These are phyloP conservation scores for Parnassius glacialis DNA, from an alignment of 2,888 invertebrate species.

Conservation along the genomic window DNA sequence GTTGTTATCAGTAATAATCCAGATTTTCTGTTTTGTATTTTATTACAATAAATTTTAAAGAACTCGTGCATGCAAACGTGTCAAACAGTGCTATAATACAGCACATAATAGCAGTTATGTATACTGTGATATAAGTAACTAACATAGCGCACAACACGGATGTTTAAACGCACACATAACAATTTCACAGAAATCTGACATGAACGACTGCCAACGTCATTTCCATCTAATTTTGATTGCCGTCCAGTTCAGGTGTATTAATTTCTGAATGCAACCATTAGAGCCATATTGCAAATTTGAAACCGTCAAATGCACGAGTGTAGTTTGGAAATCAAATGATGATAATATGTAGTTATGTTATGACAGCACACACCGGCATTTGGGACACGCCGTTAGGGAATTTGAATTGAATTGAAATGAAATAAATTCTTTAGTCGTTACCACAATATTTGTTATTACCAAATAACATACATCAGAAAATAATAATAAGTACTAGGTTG, in stretches of 20 bases:
- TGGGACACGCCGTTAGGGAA: slow-evolving; percentile 47
- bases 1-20: too few relatives aligned
- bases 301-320: slow-evolving; percentile 42
- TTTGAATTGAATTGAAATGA: slow-evolving; percentile 25
- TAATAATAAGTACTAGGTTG: too few relatives aligned
- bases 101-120: too few relatives aligned
- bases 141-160: not conserved
- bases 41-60: too few relatives aligned
- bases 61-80: too few relatives aligned
- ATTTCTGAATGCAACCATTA: slow-evolving; percentile 31
- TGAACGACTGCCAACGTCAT: slow-evolving; percentile 18
- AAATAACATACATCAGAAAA: too few relatives aligned
- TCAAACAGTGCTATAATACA: too few relatives aligned
- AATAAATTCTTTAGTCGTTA: too few relatives aligned
- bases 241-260: slow-evolving; percentile 17
- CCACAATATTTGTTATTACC: too few relatives aligned
- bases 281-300: slow-evolving; percentile 32
- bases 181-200: slow-evolving; percentile 19
- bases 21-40: too few relatives aligned
- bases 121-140: not conserved
- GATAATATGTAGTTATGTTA: slow-evolving; percentile 43
- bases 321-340: slow-evolving; percentile 58
- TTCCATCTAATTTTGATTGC: slow-evolving; percentile 24
- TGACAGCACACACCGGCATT: slow-evolving; percentile 41
- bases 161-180: not conserved